A percentile compares a stretch with the other conserved stretches of the same genome.
These are phyloP conservation scores for Melanotaenia boesemani DNA, from an alignment of 2,797 vertebrate species.

Conservation along the genomic window DNA sequence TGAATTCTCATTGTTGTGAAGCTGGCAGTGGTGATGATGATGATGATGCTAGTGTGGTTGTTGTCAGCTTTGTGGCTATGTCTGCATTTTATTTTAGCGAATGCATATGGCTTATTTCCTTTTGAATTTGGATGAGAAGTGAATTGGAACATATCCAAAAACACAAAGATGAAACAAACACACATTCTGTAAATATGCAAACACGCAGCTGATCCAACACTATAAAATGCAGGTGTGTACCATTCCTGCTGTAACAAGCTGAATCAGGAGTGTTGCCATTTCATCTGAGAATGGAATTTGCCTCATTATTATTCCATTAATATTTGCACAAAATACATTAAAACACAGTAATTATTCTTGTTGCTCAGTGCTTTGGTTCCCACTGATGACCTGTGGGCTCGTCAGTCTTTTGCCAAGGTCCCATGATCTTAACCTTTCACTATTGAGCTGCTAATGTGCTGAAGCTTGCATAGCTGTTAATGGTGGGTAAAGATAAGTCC, in stretches of 20 bases:
- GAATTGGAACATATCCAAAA: constrained; percentile 6
- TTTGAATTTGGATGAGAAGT: background rate
- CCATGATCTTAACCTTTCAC: constrained; percentile 51
- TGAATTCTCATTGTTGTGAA: background rate
- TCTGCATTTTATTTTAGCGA: background rate
- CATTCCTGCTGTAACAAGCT: constrained; percentile 27
- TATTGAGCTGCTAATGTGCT: constrained; percentile 65
- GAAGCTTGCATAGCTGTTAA: constrained; percentile 63
- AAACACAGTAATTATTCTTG: constrained; percentile 42
- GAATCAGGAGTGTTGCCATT: constrained; percentile 52
- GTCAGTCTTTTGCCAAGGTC: constrained; percentile 52
- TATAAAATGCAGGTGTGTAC: constrained; percentile 13
- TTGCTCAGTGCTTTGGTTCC: constrained; percentile 28
- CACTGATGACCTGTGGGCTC: constrained; percentile 23
- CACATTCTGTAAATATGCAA: constrained; percentile 2
- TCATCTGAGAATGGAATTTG: constrained; percentile 24
- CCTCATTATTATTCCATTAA: constrained; percentile 59
- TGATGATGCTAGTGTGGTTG: background rate
- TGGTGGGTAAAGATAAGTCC: constrained; percentile 32
- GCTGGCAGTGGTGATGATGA: background rate
- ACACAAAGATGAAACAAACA: background rate
- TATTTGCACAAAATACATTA: constrained; percentile 38
- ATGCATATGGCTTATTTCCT: background rate
- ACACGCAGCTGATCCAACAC: constrained; percentile 4
- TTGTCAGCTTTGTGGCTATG: background rate